phyloP scores from a whole-genome alignment of 2,797 vertebrate genomes.

The Cirrhinus molitorella region DNA sequence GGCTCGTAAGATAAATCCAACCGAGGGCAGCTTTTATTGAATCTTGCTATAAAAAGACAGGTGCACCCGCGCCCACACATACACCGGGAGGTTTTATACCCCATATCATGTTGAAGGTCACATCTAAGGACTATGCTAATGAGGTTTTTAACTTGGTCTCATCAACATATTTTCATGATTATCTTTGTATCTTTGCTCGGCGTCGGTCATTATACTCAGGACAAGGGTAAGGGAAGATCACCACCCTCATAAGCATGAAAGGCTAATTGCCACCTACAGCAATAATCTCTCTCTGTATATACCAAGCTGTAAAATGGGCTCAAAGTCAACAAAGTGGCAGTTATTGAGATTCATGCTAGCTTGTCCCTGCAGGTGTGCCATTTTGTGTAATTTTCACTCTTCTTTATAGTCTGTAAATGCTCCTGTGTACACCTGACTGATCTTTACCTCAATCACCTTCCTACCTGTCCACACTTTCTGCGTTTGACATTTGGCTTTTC shows the following conservation, averaged over 20 bases:
- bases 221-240: not conserved
- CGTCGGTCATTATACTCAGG: not conserved
- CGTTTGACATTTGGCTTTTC: conserved; percentile 58
- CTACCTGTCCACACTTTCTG: conserved; percentile 33
- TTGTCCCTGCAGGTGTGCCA: conserved; percentile 45
- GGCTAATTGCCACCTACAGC: conserved; percentile 33
- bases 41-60: conserved; percentile 57
- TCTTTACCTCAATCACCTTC: conserved; percentile 44
- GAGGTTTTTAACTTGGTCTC: conserved; percentile 49
- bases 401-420: conserved; percentile 31
- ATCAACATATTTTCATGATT: conserved; percentile 34
- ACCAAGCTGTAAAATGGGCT: conserved; percentile 1
- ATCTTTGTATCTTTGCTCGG: not conserved
- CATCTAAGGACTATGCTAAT: conserved; percentile 62
- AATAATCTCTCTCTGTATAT: not conserved
- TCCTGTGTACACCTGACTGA: conserved; percentile 18
- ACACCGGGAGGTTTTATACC: conserved; percentile 29
- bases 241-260: conserved; percentile 19
- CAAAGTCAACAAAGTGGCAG: conserved; percentile 32
- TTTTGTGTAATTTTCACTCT: conserved; percentile 33
- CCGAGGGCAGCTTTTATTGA: conserved; percentile 57
- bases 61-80: conserved; percentile 30
- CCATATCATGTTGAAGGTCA: conserved; percentile 60
- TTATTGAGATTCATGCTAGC: conserved; percentile 43
- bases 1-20: conserved; percentile 62